Conservation (phyloP, 2,113 vertebrate genomes). For the Prochilodus magdalenae region DNA sequence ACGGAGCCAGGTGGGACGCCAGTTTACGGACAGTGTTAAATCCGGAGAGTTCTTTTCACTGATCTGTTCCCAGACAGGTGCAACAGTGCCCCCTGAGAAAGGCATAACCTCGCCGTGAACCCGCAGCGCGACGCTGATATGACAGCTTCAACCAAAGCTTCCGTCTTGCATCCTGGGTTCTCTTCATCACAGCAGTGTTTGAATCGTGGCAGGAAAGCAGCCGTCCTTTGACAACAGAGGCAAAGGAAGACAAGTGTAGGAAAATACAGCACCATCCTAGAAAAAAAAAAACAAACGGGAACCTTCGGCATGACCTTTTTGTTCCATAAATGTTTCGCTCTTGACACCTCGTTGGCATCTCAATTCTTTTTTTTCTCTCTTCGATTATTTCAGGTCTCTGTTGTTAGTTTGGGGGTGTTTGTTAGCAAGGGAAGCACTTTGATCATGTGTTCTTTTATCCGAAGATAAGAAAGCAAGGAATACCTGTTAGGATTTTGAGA, state of each 20-base stretch:
- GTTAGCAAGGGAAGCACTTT: conserved; percentile 38
- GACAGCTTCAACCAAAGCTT: conserved; percentile 68
- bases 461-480: conserved; percentile 26
- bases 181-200: conserved; percentile 51
- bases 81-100: conserved; percentile 71
- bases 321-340: conserved; percentile 25
- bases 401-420: conserved; percentile 23
- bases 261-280: conserved; percentile 46
- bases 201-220: conserved; percentile 52
- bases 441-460: conserved; percentile 45
- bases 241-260: conserved; percentile 51
- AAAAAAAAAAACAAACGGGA: conserved; percentile 39
- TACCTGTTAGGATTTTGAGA: conserved; percentile 40
- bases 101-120: conserved; percentile 73
- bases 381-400: conserved; percentile 25
- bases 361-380: not conserved
- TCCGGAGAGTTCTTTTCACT: conserved; percentile 58
- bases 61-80: conserved; percentile 65
- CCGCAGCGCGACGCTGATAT: conserved; percentile 69
- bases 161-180: conserved; percentile 29
- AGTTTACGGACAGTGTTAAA: conserved; percentile 61
- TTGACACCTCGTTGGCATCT: conserved; percentile 26
- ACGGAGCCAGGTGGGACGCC: conserved; percentile 47
- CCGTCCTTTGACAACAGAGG: conserved; percentile 57
- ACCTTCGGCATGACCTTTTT: conserved; percentile 39